These are phyloP conservation scores for Stegana nigrithorax DNA, from an alignment of 2,888 invertebrate genomes.

Conservation along the genomic window DNA sequence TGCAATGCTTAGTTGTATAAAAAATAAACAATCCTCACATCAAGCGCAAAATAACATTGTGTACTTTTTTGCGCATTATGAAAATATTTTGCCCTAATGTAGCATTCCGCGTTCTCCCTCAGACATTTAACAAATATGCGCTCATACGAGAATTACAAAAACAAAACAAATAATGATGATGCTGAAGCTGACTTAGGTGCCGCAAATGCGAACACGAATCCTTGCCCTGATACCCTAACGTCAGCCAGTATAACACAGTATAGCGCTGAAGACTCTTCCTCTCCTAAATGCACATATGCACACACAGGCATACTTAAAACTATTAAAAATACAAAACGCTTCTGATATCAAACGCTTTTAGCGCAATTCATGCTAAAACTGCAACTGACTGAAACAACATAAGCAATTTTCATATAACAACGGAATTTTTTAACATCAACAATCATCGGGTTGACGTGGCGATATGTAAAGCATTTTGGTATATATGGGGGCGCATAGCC, in stretches of 20 bases:
- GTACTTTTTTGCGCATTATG: slow-evolving; percentile 60
- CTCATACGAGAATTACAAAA: not conserved
- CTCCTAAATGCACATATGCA: not conserved
- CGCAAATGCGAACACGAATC: slow-evolving; percentile 47
- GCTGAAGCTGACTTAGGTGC: not conserved
- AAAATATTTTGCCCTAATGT: slow-evolving; percentile 45
- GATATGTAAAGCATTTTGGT: too few relatives aligned
- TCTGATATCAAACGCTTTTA: too few relatives aligned
- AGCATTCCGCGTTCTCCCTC: not conserved
- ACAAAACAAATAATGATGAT: not conserved
- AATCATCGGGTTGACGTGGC: too few relatives aligned
- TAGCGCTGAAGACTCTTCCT: not conserved
- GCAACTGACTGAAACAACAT: too few relatives aligned
- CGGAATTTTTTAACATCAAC: slow-evolving; percentile 33
- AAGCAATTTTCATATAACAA: slow-evolving; percentile 11
- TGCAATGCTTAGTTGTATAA: too few relatives aligned
- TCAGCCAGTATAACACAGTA: not conserved
- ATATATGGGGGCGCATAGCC: too few relatives aligned
- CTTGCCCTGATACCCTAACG: too few relatives aligned
- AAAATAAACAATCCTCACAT: too few relatives aligned
- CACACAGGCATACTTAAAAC: slow-evolving; percentile 33
- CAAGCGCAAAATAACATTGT: slow-evolving; percentile 60
- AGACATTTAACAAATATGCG: slow-evolving; percentile 1
- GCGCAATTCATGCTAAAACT: too few relatives aligned
- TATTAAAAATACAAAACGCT: slow-evolving; percentile 48